A percentile compares a stretch with the other conserved stretches of the same genome.
Evolutionary conservation across 2,888 invertebrate species (phyloP).

Genomic region (Amitus sp.): DNA sequence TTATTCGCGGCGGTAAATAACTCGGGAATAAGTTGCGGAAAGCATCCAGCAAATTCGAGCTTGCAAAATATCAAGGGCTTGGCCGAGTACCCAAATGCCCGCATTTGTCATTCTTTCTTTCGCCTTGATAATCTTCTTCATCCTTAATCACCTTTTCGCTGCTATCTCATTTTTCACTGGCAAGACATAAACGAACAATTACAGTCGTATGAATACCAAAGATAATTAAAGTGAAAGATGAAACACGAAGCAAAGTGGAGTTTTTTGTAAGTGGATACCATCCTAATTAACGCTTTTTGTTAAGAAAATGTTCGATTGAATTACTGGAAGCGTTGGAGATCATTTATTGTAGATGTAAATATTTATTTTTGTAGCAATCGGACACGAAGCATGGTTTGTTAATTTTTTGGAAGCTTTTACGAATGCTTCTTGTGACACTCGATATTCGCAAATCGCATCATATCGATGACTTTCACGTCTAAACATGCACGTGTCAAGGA

Average conservation of each 20-base stretch:
- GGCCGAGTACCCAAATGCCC: background rate
- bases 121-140: background rate
- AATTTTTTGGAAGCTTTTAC: no score
- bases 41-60: conserved; percentile 21
- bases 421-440: no score
- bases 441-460: no score
- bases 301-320: background rate
- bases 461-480: no score
- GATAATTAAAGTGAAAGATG: background rate
- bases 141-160: background rate
- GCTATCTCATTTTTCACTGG: background rate
- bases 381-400: no score
- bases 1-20: conserved; percentile 25
- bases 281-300: background rate
- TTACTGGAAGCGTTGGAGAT: no score
- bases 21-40: conserved; percentile 5
- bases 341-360: no score
- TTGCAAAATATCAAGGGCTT: conserved; percentile 2
- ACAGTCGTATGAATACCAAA: background rate
- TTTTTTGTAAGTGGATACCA: background rate
- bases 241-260: background rate
- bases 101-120: background rate
- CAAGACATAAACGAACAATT: conserved; percentile 3
- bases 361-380: no score
- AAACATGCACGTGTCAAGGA: no score